Conservation (phyloP, 2,888 invertebrate species). For the Parelbella ahira region DNA sequence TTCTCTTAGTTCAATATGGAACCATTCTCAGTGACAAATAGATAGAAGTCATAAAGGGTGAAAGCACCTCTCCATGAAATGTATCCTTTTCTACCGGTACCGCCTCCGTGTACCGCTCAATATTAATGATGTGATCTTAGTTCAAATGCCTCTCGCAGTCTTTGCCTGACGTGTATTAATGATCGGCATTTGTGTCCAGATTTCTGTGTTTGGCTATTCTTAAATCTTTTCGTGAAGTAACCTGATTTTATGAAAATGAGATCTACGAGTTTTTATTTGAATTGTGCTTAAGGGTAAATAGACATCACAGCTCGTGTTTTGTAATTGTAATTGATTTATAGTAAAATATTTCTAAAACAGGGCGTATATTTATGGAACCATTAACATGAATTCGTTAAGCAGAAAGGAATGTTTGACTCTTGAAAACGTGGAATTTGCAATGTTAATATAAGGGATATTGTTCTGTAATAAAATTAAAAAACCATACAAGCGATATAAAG, state of each 20-base stretch:
- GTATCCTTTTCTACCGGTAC: constrained; percentile 59
- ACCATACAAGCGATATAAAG: too few relatives aligned
- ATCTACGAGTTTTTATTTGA: neutral
- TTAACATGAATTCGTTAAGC: too few relatives aligned
- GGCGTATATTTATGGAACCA: too few relatives aligned
- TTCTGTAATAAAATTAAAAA: too few relatives aligned
- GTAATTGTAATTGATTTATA: too few relatives aligned
- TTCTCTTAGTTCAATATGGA: constrained; percentile 43
- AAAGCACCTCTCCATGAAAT: constrained; percentile 68
- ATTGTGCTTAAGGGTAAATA: too few relatives aligned
- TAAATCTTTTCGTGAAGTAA: constrained; percentile 9
- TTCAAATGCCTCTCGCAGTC: constrained; percentile 67
- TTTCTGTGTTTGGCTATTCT: constrained; percentile 49
- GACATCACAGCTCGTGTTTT: too few relatives aligned
- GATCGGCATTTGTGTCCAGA: constrained; percentile 64
- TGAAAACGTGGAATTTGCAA: too few relatives aligned
- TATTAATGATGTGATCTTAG: constrained; percentile 79
- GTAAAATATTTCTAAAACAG: too few relatives aligned
- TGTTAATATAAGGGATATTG: too few relatives aligned
- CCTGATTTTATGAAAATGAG: constrained; percentile 6
- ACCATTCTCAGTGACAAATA: constrained; percentile 60
- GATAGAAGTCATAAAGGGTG: constrained; percentile 70
- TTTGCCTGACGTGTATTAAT: constrained; percentile 72
- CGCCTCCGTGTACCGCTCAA: constrained; percentile 71
- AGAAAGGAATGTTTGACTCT: too few relatives aligned